Evolutionary conservation across 2,888 invertebrate genomes (phyloP), one percentile per base, ranked within the genome.

Genomic region (Leptinotarsa tumamoca): DNA sequence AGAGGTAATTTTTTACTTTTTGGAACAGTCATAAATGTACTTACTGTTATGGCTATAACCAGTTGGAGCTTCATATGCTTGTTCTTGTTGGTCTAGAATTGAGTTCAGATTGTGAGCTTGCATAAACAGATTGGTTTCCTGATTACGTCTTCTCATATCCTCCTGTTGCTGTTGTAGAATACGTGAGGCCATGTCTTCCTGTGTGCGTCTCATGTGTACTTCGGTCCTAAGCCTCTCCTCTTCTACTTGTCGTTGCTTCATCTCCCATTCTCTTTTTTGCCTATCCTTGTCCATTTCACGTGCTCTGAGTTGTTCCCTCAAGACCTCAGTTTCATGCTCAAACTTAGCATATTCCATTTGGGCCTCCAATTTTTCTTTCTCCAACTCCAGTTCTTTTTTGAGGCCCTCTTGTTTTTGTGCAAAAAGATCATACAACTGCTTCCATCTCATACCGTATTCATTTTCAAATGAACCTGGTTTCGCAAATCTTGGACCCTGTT

Each of bases 401-500:
- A 98, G 89, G 4, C 95, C 94, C 77, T 95, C 95, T 85, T 96
- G 94, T 83, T 98, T 97, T 85, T 97, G 95, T 82, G 95, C 94
- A 87, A 96, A 97, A 63, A 98, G 90, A 85, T 98, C 97, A 86
- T 96, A 95, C 77, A 99, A 90, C 85, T 98, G 96, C 89, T 99
- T 98, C 98, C 99, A 99, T 80, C 98, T 94, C 78, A 96, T 94
- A 15, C 98, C 98, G 89, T 98, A 98, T 85, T 98, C 98, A 87
- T 95, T 96, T 87, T 99, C 99, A 88, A 99, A 98, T 77, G 96
- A 95, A 72, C 93, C 95, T 0, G 92, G 88, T 74, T 94, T 94
- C 0, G 98, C 97, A 88, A 99, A 97, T 52, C 98, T 92, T 3
- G 99, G 99, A 0, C 97, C 88, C 21, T 83, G 77, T 87, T 96